phyloP scores from a whole-genome alignment of 2,797 vertebrate genomes.

The Tapera naevia region DNA sequence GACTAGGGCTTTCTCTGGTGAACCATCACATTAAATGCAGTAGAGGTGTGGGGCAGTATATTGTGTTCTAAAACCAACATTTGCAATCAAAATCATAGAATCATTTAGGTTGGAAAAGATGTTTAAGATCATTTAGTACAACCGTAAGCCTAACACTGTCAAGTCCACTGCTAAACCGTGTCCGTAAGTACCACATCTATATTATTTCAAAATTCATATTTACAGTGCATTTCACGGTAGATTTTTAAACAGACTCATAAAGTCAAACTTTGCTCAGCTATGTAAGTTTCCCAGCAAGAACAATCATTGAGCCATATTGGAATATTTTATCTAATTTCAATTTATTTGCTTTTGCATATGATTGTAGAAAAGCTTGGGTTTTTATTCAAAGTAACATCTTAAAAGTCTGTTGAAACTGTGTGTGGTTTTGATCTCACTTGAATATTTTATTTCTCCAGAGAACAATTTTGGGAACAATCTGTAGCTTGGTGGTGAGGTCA shows the following conservation, averaged over 20 bases:
- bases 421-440: neutral
- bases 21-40: neutral
- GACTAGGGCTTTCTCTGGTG: neutral
- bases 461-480: neutral
- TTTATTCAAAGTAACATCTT: neutral
- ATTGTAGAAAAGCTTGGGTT: neutral
- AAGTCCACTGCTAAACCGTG: neutral
- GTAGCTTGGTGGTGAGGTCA: neutral
- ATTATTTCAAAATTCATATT: neutral
- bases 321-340: neutral
- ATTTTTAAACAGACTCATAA: neutral
- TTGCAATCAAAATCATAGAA: neutral
- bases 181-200: neutral
- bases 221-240: neutral
- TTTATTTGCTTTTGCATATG: neutral
- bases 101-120: neutral
- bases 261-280: neutral
- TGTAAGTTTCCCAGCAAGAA: neutral
- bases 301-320: neutral
- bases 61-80: neutral
- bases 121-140: neutral
- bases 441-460: neutral
- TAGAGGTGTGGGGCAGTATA: neutral
- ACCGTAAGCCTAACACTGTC: neutral
- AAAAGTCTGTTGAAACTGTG: neutral